A percentile compares a stretch with the other conserved stretches of the same genome.
Conservation (phyloP, 2,888 invertebrate genomes). For the Coremacera marginata region DNA sequence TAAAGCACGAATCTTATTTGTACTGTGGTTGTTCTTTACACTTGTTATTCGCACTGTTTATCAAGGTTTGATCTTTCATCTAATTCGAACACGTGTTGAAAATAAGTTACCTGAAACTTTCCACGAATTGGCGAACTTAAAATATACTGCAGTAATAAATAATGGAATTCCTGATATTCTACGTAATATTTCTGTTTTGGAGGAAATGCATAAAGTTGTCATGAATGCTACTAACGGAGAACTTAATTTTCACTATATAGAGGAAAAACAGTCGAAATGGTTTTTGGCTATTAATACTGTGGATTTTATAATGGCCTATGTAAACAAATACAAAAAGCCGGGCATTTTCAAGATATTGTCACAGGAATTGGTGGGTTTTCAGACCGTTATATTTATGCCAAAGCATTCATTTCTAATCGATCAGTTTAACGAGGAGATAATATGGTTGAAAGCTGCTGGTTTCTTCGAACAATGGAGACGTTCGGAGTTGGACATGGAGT, state of each 20-base stretch:
- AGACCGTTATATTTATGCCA: slow-evolving; percentile 40
- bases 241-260: background rate
- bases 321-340: background rate
- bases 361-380: slow-evolving; percentile 34
- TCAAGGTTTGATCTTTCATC: slow-evolving; percentile 42
- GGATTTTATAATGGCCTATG: background rate
- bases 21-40: slow-evolving; percentile 42
- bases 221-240: background rate
- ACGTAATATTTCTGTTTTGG: slow-evolving; percentile 4
- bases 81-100: slow-evolving; percentile 42
- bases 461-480: slow-evolving; percentile 36
- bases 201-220: background rate
- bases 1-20: slow-evolving; percentile 26
- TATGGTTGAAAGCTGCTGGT: slow-evolving; percentile 36
- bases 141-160: slow-evolving; percentile 32
- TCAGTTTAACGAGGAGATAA: slow-evolving; percentile 26
- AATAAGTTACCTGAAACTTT: slow-evolving; percentile 37
- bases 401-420: slow-evolving; percentile 43
- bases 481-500: background rate
- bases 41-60: slow-evolving; percentile 45
- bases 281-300: background rate
- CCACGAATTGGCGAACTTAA: slow-evolving; percentile 16
- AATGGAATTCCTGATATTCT: slow-evolving; percentile 30
- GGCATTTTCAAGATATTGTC: slow-evolving; percentile 43
- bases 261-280: background rate